phyloP scores from a whole-genome alignment of 2,888 invertebrate genomes.

The Heterodera filipjevi region DNA sequence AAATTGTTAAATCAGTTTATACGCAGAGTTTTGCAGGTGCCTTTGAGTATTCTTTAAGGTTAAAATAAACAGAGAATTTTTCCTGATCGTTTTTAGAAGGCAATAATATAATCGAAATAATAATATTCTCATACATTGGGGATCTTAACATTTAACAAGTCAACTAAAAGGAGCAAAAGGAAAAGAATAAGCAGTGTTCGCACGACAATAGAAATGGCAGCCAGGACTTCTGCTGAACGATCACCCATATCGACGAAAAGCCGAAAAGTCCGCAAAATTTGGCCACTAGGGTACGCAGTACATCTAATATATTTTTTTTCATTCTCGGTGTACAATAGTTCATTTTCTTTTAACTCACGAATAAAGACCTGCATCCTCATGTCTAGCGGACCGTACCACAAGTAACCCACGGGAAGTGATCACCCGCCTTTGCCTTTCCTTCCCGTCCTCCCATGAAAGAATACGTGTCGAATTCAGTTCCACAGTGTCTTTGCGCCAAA shows the following conservation, averaged over 20 bases:
- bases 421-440: neutral
- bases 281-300: conserved; percentile 18
- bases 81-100: no score
- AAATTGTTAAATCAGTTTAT: no score
- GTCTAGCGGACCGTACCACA: neutral
- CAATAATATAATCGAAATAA: no score
- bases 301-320: no score
- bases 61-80: no score
- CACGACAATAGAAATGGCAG: conserved; percentile 11
- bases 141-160: conserved; percentile 14
- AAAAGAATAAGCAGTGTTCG: conserved; percentile 15
- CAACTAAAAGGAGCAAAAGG: conserved; percentile 18
- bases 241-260: conserved; percentile 4
- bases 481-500: conserved; percentile 10
- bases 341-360: conserved; percentile 15
- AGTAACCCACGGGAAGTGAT: conserved; percentile 13
- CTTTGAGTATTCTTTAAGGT: no score
- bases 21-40: no score
- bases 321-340: no score
- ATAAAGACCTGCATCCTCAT: conserved; percentile 14
- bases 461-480: conserved; percentile 21
- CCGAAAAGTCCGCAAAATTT: conserved; percentile 26
- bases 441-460: neutral
- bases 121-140: conserved; percentile 2
- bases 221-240: conserved; percentile 16